Conservation (phyloP, 2,888 invertebrate species). For the Drosophila histrio region DNA sequence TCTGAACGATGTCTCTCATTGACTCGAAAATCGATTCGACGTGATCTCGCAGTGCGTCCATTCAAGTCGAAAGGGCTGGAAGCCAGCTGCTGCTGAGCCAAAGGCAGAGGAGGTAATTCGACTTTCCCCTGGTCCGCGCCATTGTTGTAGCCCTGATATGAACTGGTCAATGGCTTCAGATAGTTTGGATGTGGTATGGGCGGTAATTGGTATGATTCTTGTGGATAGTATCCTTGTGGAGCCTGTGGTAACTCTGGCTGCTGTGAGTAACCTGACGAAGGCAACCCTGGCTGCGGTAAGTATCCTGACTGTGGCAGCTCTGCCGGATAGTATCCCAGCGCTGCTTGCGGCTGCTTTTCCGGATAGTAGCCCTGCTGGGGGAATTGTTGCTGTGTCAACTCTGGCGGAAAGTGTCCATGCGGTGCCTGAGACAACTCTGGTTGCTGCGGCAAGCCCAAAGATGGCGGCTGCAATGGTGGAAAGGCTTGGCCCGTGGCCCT, state of each 20-base stretch:
- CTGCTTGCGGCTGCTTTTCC: background rate
- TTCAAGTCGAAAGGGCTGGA: slow-evolving; percentile 45
- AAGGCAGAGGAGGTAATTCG: slow-evolving; percentile 57
- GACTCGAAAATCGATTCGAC: slow-evolving; percentile 47
- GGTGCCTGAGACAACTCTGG: slow-evolving; percentile 3
- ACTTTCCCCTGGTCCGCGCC: slow-evolving; percentile 24
- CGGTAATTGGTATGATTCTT: background rate
- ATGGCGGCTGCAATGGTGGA: slow-evolving; percentile 20
- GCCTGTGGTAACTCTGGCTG: background rate
- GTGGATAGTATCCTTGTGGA: background rate
- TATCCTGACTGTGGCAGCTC: background rate
- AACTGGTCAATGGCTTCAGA: slow-evolving; percentile 35
- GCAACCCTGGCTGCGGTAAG: background rate
- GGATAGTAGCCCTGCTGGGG: background rate
- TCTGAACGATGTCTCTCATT: slow-evolving; percentile 57
- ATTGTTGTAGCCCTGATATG: slow-evolving; percentile 27
- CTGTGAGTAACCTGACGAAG: background rate
- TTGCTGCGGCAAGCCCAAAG: slow-evolving; percentile 44
- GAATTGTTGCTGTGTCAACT: background rate
- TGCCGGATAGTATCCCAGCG: background rate
- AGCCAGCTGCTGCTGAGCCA: slow-evolving; percentile 57
- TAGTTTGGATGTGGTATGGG: slow-evolving; percentile 25
- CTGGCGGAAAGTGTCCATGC: background rate
- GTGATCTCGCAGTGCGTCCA: slow-evolving; percentile 47
- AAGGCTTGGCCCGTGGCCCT: slow-evolving; percentile 11